Conservation (phyloP, 2,888 invertebrate genomes). For the Pterostichus niger region DNA sequence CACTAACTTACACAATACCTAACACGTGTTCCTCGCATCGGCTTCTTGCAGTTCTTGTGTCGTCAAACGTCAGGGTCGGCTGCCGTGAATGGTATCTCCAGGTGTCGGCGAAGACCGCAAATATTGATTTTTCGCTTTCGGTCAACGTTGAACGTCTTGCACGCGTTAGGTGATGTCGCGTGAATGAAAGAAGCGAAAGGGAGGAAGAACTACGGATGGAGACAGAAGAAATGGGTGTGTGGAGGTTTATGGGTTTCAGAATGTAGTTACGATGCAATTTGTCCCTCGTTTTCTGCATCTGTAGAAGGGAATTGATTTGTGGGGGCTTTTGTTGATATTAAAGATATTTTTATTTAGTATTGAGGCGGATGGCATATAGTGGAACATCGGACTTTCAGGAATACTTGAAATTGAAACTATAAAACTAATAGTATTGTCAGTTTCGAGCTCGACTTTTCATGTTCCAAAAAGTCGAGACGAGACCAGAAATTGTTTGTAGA, state of each 20-base stretch:
- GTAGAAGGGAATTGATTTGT: conserved; percentile 1
- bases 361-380: too few species aligned
- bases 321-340: conserved; percentile 1
- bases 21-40: conserved; percentile 44
- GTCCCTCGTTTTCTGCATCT: conserved; percentile 28
- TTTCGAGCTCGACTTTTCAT: too few species aligned
- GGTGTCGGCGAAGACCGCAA: conserved; percentile 70
- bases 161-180: conserved; percentile 24
- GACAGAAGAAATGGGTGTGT: conserved; percentile 7
- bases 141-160: conserved; percentile 36
- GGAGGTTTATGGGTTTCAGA: conserved; percentile 23
- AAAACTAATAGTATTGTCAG: too few species aligned
- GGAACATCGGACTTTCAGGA: too few species aligned
- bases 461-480: too few species aligned
- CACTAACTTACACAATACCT: conserved; percentile 1
- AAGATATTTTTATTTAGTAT: neutral
- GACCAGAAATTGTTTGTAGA: too few species aligned
- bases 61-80: neutral
- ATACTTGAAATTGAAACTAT: too few species aligned
- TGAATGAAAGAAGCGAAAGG: conserved; percentile 9
- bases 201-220: neutral
- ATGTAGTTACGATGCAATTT: conserved; percentile 47
- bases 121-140: conserved; percentile 71
- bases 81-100: conserved; percentile 51
- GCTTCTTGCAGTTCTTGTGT: neutral